Conservation (phyloP, 1,140 invertebrate species). For the Agraylea sexmaculata region DNA sequence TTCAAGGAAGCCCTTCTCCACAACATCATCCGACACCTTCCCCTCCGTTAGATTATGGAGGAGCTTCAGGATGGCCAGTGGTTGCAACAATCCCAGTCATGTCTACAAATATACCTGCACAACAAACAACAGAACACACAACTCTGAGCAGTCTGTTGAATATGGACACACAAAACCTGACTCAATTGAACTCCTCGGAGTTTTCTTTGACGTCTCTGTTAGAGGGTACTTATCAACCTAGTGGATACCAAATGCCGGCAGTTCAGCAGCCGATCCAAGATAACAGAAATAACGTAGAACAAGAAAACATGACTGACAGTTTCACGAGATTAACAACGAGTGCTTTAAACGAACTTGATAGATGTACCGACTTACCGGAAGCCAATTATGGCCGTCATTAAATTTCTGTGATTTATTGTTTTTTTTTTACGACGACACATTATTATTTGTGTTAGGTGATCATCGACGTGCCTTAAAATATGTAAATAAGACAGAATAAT, state of each 20-base stretch:
- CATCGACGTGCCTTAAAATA: too few relatives aligned
- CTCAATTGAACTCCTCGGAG: conserved; percentile 34
- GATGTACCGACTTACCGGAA: not conserved
- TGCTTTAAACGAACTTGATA: not conserved
- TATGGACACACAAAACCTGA: conserved; percentile 38
- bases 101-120: too few relatives aligned
- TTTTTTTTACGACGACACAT: too few relatives aligned
- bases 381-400: too few relatives aligned
- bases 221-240: conserved; percentile 16
- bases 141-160: conserved; percentile 25
- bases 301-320: conserved; percentile 38
- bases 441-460: too few relatives aligned
- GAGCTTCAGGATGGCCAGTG: conserved; percentile 3
- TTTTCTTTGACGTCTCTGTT: conserved; percentile 19
- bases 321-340: conserved; percentile 34
- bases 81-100: not conserved
- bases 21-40: conserved; percentile 15
- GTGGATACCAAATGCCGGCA: conserved; percentile 23
- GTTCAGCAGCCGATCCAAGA: conserved; percentile 6
- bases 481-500: too few relatives aligned
- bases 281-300: conserved; percentile 15
- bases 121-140: conserved; percentile 7
- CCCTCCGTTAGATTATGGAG: conserved; percentile 12
- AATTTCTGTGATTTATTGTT: too few relatives aligned
- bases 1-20: conserved; percentile 20